Percentiles rank a stretch among this genome's conserved stretches.
Evolutionary conservation across 2,888 invertebrate species (phyloP).

Genomic region (Sphinx pinastri): DNA sequence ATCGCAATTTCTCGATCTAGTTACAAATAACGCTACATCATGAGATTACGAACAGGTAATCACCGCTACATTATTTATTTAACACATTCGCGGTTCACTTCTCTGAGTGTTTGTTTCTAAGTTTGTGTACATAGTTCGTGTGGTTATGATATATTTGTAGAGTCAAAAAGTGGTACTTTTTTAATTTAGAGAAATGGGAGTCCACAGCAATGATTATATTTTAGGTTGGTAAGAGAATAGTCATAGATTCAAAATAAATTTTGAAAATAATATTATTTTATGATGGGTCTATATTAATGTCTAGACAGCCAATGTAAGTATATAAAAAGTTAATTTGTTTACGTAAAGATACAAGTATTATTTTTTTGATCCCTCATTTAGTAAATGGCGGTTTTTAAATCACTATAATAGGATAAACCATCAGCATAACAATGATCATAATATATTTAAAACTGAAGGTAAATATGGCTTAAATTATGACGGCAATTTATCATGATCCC

Average conservation of each 20-base stretch:
- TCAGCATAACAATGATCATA: not conserved
- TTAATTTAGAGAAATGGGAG: not conserved
- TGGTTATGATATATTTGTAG: not conserved
- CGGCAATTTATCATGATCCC: constrained; percentile 20
- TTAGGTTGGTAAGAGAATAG: not conserved
- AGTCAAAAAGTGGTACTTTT: not conserved
- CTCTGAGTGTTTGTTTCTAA: not conserved
- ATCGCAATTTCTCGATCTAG: not conserved
- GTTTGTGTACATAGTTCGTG: not conserved
- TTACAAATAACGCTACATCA: not conserved
- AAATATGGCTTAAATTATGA: constrained; percentile 16
- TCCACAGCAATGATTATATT: not conserved
- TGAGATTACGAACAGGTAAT: not conserved
- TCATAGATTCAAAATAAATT: too few species aligned
- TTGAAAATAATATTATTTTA: too few species aligned
- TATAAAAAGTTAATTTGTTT: not conserved
- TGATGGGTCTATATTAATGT: too few species aligned
- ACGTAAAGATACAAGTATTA: not conserved
- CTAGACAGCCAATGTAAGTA: too few species aligned
- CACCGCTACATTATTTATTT: constrained; percentile 14
- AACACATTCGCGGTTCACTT: not conserved
- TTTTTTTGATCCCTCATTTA: not conserved
- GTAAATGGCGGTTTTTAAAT: not conserved
- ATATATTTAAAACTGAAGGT: not conserved
- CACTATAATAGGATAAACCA: not conserved